These are phyloP conservation scores for Criorhina ranunculi DNA, from an alignment of 2,888 invertebrate species.

Conservation along the genomic window DNA sequence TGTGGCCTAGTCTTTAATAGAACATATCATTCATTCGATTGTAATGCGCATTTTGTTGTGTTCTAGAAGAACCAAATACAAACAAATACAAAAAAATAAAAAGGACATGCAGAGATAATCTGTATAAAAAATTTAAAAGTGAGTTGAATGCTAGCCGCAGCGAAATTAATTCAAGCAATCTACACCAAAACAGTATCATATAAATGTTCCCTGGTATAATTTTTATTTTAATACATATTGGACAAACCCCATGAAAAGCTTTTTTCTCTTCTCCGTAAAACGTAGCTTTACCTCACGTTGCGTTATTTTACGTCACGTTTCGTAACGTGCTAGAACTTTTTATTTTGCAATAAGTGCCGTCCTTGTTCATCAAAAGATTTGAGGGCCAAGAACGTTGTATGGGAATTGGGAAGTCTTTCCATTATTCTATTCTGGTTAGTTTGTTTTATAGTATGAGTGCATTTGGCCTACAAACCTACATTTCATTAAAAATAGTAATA, in stretches of 20 bases:
- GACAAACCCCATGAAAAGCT: slow-evolving; percentile 3
- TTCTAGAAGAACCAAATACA: too few relatives aligned
- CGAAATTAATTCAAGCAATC: too few relatives aligned
- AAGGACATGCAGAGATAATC: too few relatives aligned
- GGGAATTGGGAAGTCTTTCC: slow-evolving; percentile 65
- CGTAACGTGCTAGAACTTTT: slow-evolving; percentile 13
- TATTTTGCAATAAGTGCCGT: slow-evolving; percentile 80
- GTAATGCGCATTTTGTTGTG: too few relatives aligned
- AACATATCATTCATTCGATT: too few relatives aligned
- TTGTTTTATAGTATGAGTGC: slow-evolving; percentile 74
- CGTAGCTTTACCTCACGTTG: background rate
- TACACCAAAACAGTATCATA: too few relatives aligned
- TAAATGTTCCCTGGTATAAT: too few relatives aligned
- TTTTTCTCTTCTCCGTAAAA: background rate
- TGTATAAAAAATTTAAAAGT: too few relatives aligned
- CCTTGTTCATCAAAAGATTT: slow-evolving; percentile 84
- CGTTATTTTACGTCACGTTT: slow-evolving; percentile 23
- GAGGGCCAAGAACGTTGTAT: slow-evolving; percentile 82
- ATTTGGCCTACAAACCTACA: slow-evolving; percentile 76
- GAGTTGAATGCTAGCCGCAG: too few relatives aligned
- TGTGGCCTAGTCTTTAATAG: too few relatives aligned
- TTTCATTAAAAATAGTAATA: slow-evolving; percentile 65
- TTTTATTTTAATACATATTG: background rate
- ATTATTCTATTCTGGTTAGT: slow-evolving; percentile 73
- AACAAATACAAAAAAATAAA: too few relatives aligned